Conservation (phyloP, 1,140 invertebrate genomes). For the Leptinotarsa undecemlineata region DNA sequence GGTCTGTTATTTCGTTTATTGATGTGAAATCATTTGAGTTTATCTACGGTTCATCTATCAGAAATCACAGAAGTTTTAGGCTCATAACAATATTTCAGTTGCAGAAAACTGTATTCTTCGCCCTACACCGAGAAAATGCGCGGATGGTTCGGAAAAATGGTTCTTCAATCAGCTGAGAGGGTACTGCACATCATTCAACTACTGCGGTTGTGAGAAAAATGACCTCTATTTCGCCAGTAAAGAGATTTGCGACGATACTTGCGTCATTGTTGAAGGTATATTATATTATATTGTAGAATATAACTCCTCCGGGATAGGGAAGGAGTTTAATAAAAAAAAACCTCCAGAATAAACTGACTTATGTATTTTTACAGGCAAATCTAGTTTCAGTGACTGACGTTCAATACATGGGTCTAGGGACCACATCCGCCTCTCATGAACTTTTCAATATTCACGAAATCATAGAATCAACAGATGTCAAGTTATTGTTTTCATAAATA, state of each 20-base stretch:
- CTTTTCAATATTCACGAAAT: no score
- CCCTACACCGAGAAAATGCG: not conserved
- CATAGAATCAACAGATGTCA: no score
- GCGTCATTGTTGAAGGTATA: not conserved
- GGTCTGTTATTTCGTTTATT: no score
- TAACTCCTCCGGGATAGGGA: not conserved
- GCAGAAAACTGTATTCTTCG: not conserved
- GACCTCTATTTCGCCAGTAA: not conserved
- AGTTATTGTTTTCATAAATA: no score
- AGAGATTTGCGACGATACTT: not conserved
- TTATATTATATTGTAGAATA: not conserved
- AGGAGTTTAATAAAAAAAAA: not conserved
- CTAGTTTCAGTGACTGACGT: no score
- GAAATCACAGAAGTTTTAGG: no score
- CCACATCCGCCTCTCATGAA: no score
- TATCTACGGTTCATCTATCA: no score
- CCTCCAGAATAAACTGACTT: not conserved
- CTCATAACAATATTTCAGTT: not conserved
- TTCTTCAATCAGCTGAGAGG: not conserved
- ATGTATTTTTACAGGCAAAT: no score
- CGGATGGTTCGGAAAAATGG: not conserved
- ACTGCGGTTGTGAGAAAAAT: not conserved
- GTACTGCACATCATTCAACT: not conserved
- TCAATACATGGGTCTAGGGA: no score
- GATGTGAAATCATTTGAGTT: no score